These are phyloP conservation scores for Cephus pulcher DNA, from an alignment of 2,888 invertebrate species.

Conservation along the genomic window DNA sequence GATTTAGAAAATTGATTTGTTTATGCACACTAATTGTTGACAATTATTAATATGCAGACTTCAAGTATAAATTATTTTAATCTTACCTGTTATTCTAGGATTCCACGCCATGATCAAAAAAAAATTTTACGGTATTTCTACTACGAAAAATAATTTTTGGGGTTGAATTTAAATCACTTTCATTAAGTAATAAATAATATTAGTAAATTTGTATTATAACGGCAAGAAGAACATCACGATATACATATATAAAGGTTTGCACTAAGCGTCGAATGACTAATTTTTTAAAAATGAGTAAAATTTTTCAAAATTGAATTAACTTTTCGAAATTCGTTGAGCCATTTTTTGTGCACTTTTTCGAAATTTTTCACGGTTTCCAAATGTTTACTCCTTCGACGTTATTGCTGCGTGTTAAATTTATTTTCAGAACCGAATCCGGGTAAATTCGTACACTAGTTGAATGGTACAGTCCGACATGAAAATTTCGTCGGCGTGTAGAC, in stretches of 20 bases:
- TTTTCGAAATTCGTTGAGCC: too few relatives aligned
- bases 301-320: not conserved
- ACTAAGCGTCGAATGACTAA: not conserved
- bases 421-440: not conserved
- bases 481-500: not conserved
- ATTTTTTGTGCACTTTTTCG: not conserved
- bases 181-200: not conserved
- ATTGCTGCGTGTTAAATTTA: not conserved
- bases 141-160: not conserved
- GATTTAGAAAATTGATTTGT: too few relatives aligned
- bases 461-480: not conserved
- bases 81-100: constrained; percentile 18
- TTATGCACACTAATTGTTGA: not conserved
- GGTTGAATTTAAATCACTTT: not conserved
- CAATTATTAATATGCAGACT: not conserved
- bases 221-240: not conserved
- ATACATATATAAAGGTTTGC: not conserved
- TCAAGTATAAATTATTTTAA: not conserved
- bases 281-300: not conserved
- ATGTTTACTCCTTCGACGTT: not conserved
- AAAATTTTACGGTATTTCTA: not conserved
- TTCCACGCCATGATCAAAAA: constrained; percentile 15
- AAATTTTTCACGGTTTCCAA: not conserved
- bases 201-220: not conserved
- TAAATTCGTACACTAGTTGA: not conserved